These are phyloP conservation scores for Hirtodrosophila alboralis DNA, from an alignment of 2,888 invertebrate species.

Conservation along the genomic window DNA sequence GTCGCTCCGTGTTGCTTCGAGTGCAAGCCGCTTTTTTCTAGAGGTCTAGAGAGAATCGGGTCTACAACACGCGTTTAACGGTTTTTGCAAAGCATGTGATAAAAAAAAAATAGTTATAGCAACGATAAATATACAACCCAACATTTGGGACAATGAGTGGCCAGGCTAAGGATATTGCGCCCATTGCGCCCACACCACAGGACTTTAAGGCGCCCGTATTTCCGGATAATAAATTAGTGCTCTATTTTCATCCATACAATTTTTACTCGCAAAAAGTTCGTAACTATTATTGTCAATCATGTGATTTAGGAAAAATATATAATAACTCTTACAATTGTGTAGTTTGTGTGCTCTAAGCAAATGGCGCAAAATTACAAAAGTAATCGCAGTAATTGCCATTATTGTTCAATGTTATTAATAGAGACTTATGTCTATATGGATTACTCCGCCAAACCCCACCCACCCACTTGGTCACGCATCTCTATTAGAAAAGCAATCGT, in stretches of 20 bases:
- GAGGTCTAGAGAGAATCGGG: conserved; percentile 7
- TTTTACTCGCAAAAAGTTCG: conserved; percentile 91
- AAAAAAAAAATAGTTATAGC: conserved; percentile 30
- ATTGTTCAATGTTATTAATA: too few species aligned
- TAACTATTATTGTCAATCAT: conserved; percentile 31
- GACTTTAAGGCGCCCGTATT: conserved; percentile 80
- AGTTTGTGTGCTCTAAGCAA: conserved; percentile 4
- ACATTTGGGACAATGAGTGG: conserved; percentile 47
- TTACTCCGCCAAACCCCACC: too few species aligned
- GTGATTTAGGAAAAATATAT: conserved; percentile 31
- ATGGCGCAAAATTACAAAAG: conserved; percentile 46
- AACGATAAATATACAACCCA: conserved; percentile 19
- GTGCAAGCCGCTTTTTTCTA: conserved; percentile 27
- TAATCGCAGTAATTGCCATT: conserved; percentile 38
- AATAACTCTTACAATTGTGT: conserved; percentile 7
- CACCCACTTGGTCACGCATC: neutral
- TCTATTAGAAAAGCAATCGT: conserved; percentile 29
- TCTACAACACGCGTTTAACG: conserved; percentile 29
- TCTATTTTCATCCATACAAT: conserved; percentile 90
- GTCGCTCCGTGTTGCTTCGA: conserved; percentile 37
- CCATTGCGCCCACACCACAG: conserved; percentile 31
- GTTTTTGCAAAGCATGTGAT: conserved; percentile 62
- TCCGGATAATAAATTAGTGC: conserved; percentile 84
- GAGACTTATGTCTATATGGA: too few species aligned
- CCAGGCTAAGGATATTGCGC: conserved; percentile 35